A percentile compares a stretch with the other conserved stretches of the same genome.
Conservation (phyloP, 2,888 invertebrate species). For the Acleris literana region DNA sequence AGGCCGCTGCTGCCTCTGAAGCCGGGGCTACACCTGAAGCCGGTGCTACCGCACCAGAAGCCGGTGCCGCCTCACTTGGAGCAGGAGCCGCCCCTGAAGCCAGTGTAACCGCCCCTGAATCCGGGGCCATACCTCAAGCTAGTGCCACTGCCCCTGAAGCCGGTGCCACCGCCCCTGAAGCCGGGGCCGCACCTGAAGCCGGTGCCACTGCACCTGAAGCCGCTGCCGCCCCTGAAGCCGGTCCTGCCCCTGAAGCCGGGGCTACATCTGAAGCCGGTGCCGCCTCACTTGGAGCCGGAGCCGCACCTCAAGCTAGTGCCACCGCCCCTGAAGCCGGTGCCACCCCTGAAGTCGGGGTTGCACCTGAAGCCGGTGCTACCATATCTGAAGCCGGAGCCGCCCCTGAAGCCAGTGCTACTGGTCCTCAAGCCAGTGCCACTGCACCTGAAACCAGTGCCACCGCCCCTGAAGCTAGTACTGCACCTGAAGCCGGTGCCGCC, state of each 20-base stretch:
- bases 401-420: background rate
- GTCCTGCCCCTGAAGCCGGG: conserved; percentile 5
- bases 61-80: conserved; percentile 11
- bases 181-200: conserved; percentile 4
- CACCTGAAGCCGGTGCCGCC: background rate
- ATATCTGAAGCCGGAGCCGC: background rate
- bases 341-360: background rate
- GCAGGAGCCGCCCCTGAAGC: conserved; percentile 6
- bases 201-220: background rate
- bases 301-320: conserved; percentile 2
- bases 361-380: background rate
- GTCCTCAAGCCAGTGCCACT: background rate
- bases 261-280: conserved; percentile 4
- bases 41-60: background rate
- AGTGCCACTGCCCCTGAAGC: conserved; percentile 45
- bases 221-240: conserved; percentile 11
- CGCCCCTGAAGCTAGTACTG: background rate
- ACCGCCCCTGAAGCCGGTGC: background rate
- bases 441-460: background rate
- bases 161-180: background rate
- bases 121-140: background rate
- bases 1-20: too few species aligned
- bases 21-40: conserved; percentile 47
- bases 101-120: too few species aligned
- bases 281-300: background rate